phyloP scores from a whole-genome alignment of 2,888 invertebrate genomes.

The Parnassius apollo region DNA sequence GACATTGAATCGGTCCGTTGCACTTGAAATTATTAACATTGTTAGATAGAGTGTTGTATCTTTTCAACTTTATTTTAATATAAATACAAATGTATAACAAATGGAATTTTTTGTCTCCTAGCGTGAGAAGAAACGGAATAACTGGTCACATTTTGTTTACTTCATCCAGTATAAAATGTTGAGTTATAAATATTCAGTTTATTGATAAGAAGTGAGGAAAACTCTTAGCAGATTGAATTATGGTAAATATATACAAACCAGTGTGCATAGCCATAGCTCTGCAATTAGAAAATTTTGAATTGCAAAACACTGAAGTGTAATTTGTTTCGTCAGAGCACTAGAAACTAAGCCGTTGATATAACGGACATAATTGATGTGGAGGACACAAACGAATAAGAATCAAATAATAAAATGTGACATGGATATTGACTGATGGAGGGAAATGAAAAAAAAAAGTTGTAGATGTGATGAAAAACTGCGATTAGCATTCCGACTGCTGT shows the following conservation, averaged over 20 bases:
- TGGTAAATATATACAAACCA: too few relatives aligned
- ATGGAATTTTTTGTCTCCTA: too few relatives aligned
- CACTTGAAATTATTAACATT: constrained; percentile 17
- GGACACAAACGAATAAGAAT: neutral
- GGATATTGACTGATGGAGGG: too few relatives aligned
- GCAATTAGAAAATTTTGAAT: constrained; percentile 76
- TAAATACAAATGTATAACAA: too few relatives aligned
- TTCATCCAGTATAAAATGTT: too few relatives aligned
- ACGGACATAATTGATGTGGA: constrained; percentile 6
- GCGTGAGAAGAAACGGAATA: too few relatives aligned
- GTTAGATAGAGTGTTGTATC: constrained; percentile 19
- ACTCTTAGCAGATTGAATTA: neutral
- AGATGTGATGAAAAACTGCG: too few relatives aligned
- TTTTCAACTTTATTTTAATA: neutral
- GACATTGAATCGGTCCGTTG: constrained; percentile 26
- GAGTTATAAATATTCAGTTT: too few relatives aligned
- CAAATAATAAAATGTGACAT: neutral
- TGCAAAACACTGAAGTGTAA: constrained; percentile 72
- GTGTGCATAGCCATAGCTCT: constrained; percentile 30
- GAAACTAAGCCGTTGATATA: constrained; percentile 42
- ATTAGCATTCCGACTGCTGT: too few relatives aligned
- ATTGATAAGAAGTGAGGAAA: too few relatives aligned
- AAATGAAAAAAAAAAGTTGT: too few relatives aligned
- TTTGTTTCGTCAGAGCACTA: constrained; percentile 62
- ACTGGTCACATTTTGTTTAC: too few relatives aligned